Conservation (phyloP, 2,113 vertebrate genomes). For the Taxidea taxus region DNA sequence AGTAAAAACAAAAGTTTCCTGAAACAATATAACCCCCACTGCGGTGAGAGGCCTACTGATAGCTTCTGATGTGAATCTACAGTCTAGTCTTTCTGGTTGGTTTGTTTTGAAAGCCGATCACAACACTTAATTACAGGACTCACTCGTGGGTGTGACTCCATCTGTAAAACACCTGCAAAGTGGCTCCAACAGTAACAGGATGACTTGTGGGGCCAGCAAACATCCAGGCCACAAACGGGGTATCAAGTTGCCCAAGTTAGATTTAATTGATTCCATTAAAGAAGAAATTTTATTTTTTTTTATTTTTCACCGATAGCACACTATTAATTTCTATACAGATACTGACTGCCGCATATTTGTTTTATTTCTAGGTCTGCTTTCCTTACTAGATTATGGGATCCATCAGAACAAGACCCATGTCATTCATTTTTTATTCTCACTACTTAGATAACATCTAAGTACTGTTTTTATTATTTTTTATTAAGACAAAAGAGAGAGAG, state of each 20-base stretch:
- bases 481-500: neutral
- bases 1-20: neutral
- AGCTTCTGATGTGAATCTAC: neutral
- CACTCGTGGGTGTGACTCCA: neutral
- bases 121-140: neutral
- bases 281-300: neutral
- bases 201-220: neutral
- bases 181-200: neutral
- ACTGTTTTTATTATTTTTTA: neutral
- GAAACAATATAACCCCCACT: neutral
- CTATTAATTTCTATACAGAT: neutral
- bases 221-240: neutral
- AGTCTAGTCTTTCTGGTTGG: neutral
- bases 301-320: neutral
- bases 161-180: neutral
- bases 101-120: neutral
- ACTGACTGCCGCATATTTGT: accelerated
- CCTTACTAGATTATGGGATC: neutral
- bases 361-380: neutral
- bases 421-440: neutral
- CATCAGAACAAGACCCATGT: no score
- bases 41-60: neutral
- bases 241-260: neutral
- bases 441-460: neutral
- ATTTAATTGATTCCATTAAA: neutral